Percentiles rank a stretch among this genome's conserved stretches.
Conservation (phyloP, 2,888 invertebrate genomes). For the Alentia gelatinosa region DNA sequence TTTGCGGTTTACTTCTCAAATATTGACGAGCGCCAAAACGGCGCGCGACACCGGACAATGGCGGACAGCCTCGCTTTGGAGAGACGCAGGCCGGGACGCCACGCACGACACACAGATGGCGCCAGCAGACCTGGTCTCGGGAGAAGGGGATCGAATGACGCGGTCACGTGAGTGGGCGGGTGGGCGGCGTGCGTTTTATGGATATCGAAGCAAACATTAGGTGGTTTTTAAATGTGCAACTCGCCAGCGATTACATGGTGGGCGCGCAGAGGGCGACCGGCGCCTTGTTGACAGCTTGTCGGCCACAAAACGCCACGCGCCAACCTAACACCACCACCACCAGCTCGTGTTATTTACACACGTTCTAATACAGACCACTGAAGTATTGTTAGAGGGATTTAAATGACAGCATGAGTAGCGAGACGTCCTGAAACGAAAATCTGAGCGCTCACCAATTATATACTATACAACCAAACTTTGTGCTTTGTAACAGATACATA, state of each 20-base stretch:
- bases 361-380: neutral
- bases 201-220: neutral
- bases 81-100: no score
- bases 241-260: neutral
- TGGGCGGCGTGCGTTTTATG: neutral
- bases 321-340: neutral
- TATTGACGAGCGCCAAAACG: slow-evolving; percentile 17
- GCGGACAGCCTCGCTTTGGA: slow-evolving; percentile 4
- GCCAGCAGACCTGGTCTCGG: slow-evolving; percentile 1
- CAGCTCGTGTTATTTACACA: neutral
- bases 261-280: neutral
- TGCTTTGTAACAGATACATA: no score
- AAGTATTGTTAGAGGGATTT: neutral
- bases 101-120: slow-evolving; percentile 51
- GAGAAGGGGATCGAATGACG: slow-evolving; percentile 31
- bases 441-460: no score
- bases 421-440: no score
- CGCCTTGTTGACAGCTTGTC: neutral
- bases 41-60: slow-evolving; percentile 25
- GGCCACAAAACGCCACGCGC: neutral
- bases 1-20: slow-evolving; percentile 43
- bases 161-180: neutral
- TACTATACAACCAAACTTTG: no score
- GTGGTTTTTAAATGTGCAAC: neutral
- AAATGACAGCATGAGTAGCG: neutral